Percentiles rank a stretch among this genome's conserved stretches.
Conservation (phyloP, 2,888 invertebrate genomes). For the Deilephila porcellus region DNA sequence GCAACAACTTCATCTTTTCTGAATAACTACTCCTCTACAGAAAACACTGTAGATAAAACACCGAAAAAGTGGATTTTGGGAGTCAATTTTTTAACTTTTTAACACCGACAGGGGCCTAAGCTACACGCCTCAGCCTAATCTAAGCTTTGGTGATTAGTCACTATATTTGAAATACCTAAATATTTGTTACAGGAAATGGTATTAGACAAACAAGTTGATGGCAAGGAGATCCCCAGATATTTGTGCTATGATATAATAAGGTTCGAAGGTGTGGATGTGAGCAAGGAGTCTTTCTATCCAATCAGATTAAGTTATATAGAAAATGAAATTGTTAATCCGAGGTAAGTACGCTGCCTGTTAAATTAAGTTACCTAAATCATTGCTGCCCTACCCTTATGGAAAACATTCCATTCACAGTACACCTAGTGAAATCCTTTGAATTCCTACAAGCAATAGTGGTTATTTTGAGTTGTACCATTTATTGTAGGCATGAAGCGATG, state of each 20-base stretch:
- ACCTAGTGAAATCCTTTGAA: no score
- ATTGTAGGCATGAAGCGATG: slow-evolving; percentile 84
- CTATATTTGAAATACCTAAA: background rate
- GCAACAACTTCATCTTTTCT: no score
- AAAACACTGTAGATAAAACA: no score
- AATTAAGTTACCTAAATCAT: no score
- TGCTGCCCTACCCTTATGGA: no score
- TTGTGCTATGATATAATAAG: slow-evolving; percentile 97
- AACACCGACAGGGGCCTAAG: no score
- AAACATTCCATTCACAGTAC: no score
- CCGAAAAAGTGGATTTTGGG: no score
- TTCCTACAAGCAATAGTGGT: no score
- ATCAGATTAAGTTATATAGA: slow-evolving; percentile 91
- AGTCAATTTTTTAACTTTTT: no score
- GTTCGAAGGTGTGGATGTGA: slow-evolving; percentile 91
- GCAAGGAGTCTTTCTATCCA: slow-evolving; percentile 90
- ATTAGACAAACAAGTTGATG: slow-evolving; percentile 90
- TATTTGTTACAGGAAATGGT: slow-evolving; percentile 94
- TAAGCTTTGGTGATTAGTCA: background rate
- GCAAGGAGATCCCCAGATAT: slow-evolving; percentile 92
- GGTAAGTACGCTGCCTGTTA: slow-evolving; percentile 60
- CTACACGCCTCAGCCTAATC: no score
- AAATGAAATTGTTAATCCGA: slow-evolving; percentile 87
- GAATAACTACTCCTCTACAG: no score
- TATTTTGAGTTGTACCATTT: background rate